Base-by-base conservation (phyloP, 2,113 vertebrate species). In the Falco punctatus region DNA sequence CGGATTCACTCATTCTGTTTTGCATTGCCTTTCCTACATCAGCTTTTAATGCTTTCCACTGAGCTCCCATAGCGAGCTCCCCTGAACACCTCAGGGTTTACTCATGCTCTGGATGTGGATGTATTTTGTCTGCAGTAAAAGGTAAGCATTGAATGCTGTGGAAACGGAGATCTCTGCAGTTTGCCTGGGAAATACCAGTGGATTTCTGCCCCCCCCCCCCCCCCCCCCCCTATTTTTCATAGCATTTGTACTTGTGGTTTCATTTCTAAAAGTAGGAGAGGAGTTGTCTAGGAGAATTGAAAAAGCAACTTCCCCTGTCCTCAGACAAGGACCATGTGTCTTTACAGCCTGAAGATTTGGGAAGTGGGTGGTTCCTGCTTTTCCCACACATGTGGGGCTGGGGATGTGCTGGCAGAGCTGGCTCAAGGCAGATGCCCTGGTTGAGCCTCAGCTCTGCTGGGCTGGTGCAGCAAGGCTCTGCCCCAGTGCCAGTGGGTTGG, bases 401-500 rank as follows among this genome's bases (percentile, higher is more conserved):
- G 42, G 52, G 52, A 14, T 23, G 49, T 51, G 35, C 70, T 38
- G 35, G 77, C 51, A 21, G 71, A 64, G 27, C 27, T 30, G 30
- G 64, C 11, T 52, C 17, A 13, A 11, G 52, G 59, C 27, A 38
- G n/a, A 27, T 6, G 6, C 58, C n/a, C 30, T 9, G 16, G 9
- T 2, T 1, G 21, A 62, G 40, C 20, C 54, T 32, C 35, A 20
- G 46, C 44, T 46, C 35, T 24, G 24, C 20, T 33, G 10, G 20
- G 11, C 4, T 0, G 4, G n/a, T 9, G 6, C 2, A 3, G 28
- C 15, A 33, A 30, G 40, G 69, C 67, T 85, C 51, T 83, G 51
- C 24, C 20, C 13, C 0, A 5, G 32, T 16, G 55, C 40, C 0
- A 4, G 15, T 69, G 69, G 62, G 49, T 33, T 0, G 0, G 32